A percentile compares a stretch with the other conserved stretches of the same genome.
Evolutionary conservation across 2,888 invertebrate genomes (phyloP).

Genomic region (Mythimna albipuncta): DNA sequence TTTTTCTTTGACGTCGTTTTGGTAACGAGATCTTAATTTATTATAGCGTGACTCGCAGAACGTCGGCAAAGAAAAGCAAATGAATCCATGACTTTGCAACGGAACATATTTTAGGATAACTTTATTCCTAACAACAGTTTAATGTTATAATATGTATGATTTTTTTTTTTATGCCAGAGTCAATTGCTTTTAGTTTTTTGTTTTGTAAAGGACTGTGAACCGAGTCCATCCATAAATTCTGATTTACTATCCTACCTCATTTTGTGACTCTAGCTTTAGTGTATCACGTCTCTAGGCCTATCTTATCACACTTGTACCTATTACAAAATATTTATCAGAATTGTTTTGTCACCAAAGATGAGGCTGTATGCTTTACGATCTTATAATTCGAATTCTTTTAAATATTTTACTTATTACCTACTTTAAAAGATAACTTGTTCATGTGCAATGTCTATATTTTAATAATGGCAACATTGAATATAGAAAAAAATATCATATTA

Average conservation of each 20-base stretch:
- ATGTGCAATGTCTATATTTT: conserved; percentile 44
- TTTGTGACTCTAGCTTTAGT: conserved; percentile 83
- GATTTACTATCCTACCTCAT: conserved; percentile 88
- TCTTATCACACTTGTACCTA: conserved; percentile 64
- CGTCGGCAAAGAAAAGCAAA: conserved; percentile 38
- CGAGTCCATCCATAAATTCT: conserved; percentile 79
- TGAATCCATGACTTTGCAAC: conserved; percentile 61
- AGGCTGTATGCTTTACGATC: conserved; percentile 78
- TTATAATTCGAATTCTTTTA: conserved; percentile 67
- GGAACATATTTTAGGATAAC: conserved; percentile 51
- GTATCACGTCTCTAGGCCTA: conserved; percentile 73
- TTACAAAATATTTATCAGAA: conserved; percentile 71
- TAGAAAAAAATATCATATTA: conserved; percentile 1
- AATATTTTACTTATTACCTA: conserved; percentile 64
- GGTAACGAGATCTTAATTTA: conserved; percentile 53
- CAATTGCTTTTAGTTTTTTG: conserved; percentile 60
- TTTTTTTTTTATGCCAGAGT: conserved; percentile 53
- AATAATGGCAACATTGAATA: conserved; percentile 4
- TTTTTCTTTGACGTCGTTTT: conserved; percentile 32
- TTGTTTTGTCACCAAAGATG: conserved; percentile 86
- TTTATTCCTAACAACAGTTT: conserved; percentile 38
- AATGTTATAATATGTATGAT: conserved; percentile 36
- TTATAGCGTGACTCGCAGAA: conserved; percentile 27
- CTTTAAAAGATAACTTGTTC: conserved; percentile 46
- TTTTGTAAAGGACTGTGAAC: conserved; percentile 67